phyloP scores from a whole-genome alignment of 2,797 vertebrate species.

The Tragopan temminckii region DNA sequence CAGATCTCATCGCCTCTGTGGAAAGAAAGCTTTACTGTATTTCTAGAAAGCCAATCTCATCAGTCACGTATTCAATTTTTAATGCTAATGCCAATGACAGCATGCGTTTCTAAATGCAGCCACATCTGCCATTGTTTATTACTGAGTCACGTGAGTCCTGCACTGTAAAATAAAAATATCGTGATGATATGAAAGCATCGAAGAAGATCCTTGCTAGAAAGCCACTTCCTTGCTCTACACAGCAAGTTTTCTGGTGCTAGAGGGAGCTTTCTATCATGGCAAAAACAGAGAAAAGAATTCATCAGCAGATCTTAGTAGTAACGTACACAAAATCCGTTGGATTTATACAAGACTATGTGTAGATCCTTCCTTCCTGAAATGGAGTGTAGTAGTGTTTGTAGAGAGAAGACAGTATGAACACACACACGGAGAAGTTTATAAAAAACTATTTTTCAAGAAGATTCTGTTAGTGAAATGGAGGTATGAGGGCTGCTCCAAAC shows the following conservation, averaged over 20 bases:
- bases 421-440: too few relatives aligned
- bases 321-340: neutral
- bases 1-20: neutral
- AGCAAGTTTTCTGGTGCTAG: neutral
- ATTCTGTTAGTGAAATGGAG: neutral
- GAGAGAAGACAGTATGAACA: neutral
- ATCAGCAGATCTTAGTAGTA: neutral
- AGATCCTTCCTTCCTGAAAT: neutral
- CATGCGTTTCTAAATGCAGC: constrained; percentile 42
- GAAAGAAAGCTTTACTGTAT: constrained; percentile 34
- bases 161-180: constrained; percentile 28
- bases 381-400: neutral
- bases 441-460: neutral
- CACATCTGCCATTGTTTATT: constrained; percentile 64
- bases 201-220: constrained; percentile 16
- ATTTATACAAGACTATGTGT: neutral
- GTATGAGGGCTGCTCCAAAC: too few relatives aligned
- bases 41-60: constrained; percentile 27
- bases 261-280: neutral
- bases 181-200: neutral
- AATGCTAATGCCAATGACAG: constrained; percentile 27
- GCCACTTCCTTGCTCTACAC: neutral
- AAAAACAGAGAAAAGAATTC: neutral
- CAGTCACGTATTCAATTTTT: constrained; percentile 55
- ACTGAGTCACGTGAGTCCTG: constrained; percentile 14